A percentile compares a stretch with the other conserved stretches of the same genome.
These are phyloP conservation scores for Drosophila eugracilis DNA, from an alignment of 1,140 invertebrate genomes.

Conservation along the genomic window DNA sequence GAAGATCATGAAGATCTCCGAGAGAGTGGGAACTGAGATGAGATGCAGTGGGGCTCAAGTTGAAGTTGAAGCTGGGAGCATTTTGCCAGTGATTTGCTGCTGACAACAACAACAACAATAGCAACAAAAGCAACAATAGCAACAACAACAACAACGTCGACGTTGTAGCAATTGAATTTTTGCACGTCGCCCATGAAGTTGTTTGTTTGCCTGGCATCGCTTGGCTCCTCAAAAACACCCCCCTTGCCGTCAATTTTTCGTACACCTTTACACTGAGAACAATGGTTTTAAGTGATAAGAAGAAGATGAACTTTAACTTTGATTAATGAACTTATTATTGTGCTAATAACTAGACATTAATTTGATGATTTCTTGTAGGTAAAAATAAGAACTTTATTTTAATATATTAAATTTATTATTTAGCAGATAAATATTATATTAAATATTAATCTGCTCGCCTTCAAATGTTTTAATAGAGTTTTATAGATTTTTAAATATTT, in stretches of 20 bases:
- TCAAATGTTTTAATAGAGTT: too few relatives aligned
- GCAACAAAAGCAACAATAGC: constrained; percentile 30
- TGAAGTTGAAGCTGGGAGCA: constrained; percentile 57
- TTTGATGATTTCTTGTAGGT: too few relatives aligned
- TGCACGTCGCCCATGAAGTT: constrained; percentile 83
- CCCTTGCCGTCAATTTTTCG: constrained; percentile 2
- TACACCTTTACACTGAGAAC: neutral
- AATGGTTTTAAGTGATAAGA: too few relatives aligned
- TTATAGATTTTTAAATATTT: neutral
- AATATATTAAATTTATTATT: too few relatives aligned
- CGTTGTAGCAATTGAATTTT: constrained; percentile 83
- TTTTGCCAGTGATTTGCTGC: constrained; percentile 65
- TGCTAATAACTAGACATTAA: too few relatives aligned
- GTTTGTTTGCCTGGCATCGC: constrained; percentile 79
- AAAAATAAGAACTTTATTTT: too few relatives aligned
- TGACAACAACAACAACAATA: constrained; percentile 44
- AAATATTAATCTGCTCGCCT: too few relatives aligned
- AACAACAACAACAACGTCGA: constrained; percentile 49
- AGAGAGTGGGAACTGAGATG: constrained; percentile 34
- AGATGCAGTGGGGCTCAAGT: constrained; percentile 40
- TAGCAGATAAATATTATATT: too few relatives aligned
- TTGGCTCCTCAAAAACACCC: constrained; percentile 35
- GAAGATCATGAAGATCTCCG: constrained; percentile 56
- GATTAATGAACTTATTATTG: too few relatives aligned
- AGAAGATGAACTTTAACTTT: neutral